Percentiles rank a stretch among this genome's conserved stretches.
phyloP scores from a whole-genome alignment of 2,888 invertebrate genomes.

The Synanthedon vespiformis region DNA sequence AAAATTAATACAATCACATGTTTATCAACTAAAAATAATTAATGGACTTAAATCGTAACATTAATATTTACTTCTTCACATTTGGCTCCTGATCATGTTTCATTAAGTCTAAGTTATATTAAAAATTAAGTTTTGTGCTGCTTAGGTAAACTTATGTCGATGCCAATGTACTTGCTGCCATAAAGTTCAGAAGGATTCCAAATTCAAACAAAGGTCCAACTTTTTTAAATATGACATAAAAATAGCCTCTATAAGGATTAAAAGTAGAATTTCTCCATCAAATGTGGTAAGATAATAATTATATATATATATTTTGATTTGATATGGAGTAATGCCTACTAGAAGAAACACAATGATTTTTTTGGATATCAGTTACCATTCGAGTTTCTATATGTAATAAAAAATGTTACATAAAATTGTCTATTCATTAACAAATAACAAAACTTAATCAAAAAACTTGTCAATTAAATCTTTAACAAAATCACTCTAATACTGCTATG shows the following conservation, averaged over 20 bases:
- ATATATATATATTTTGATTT: too few species aligned
- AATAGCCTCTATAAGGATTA: too few species aligned
- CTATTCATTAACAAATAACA: slow-evolving; percentile 60
- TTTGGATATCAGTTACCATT: background rate
- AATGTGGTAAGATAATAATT: too few species aligned
- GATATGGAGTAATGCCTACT: too few species aligned
- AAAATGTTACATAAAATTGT: background rate
- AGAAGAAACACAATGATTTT: background rate
- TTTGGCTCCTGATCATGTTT: slow-evolving; percentile 54
- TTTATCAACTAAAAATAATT: slow-evolving; percentile 54
- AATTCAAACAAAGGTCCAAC: too few species aligned
- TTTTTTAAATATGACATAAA: too few species aligned
- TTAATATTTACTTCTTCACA: slow-evolving; percentile 47
- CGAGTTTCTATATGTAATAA: background rate
- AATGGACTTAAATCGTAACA: slow-evolving; percentile 51
- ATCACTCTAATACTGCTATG: slow-evolving; percentile 68
- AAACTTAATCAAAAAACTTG: slow-evolving; percentile 63
- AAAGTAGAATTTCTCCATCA: too few species aligned
- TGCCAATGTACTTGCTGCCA: too few species aligned
- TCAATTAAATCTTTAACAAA: slow-evolving; percentile 69
- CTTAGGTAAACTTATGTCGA: too few species aligned
- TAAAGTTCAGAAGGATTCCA: too few species aligned
- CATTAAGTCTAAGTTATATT: background rate
- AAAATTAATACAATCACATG: slow-evolving; percentile 54
- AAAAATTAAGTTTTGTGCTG: background rate